phyloP scores from a whole-genome alignment of 1,140 invertebrate genomes.

The Pachyrhynchus sulphureomaculatus region DNA sequence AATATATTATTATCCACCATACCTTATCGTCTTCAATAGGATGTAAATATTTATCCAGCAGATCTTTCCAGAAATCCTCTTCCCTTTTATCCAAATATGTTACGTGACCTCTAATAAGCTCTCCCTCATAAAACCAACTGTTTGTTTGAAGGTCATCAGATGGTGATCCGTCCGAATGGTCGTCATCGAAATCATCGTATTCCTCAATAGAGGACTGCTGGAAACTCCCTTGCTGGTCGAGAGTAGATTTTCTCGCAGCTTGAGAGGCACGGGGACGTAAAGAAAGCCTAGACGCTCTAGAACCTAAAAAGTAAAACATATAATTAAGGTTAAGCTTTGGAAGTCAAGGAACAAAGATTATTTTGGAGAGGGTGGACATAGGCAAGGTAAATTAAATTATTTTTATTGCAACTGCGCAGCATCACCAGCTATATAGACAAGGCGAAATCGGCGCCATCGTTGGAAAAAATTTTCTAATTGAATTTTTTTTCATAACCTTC shows the following conservation, averaged over 20 bases:
- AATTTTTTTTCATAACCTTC: too few relatives aligned
- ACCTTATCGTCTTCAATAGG: slow-evolving; percentile 60
- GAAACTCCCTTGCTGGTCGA: neutral
- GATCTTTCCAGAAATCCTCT: slow-evolving; percentile 70
- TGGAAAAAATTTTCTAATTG: too few relatives aligned
- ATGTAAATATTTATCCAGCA: slow-evolving; percentile 72
- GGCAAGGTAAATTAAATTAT: too few relatives aligned
- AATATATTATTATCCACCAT: too few relatives aligned
- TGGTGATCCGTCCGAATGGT: slow-evolving; percentile 13
- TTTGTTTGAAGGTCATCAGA: slow-evolving; percentile 42
- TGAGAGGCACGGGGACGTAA: neutral
- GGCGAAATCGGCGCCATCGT: too few relatives aligned
- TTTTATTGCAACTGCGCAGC: too few relatives aligned
- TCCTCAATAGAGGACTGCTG: neutral
- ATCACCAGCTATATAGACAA: too few relatives aligned
- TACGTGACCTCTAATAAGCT: slow-evolving; percentile 62
- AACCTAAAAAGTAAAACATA: neutral
- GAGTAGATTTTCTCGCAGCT: slow-evolving; percentile 9
- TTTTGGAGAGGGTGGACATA: too few relatives aligned
- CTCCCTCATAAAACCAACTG: slow-evolving; percentile 69
- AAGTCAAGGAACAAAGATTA: too few relatives aligned
- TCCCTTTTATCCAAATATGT: slow-evolving; percentile 64
- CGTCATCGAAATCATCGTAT: slow-evolving; percentile 23
- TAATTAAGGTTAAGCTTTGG: neutral
- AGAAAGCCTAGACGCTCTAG: slow-evolving; percentile 6